Evolutionary conservation across 2,797 vertebrate species (phyloP).

Genomic region (Syngnathus acus): DNA sequence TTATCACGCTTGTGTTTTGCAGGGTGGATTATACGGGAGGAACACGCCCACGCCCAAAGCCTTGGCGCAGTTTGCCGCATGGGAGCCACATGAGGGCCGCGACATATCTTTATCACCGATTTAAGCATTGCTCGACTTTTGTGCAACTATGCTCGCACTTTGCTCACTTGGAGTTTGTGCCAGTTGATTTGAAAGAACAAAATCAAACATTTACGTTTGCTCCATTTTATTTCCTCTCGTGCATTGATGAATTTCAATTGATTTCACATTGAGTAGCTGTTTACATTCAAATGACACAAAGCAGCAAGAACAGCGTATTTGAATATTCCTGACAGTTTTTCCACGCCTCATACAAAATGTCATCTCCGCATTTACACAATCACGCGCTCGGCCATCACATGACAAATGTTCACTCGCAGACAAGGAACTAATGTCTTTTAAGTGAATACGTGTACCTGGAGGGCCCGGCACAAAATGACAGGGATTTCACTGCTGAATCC

Average conservation of each 20-base stretch:
- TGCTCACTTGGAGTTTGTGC: too few relatives aligned
- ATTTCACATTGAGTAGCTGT: background rate
- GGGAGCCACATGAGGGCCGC: background rate
- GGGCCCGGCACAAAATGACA: conserved; percentile 68
- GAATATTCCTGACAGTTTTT: background rate
- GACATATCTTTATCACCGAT: too few relatives aligned
- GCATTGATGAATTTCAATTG: background rate
- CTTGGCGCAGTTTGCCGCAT: background rate
- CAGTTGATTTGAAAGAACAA: too few relatives aligned
- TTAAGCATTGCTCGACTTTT: too few relatives aligned
- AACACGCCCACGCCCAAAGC: background rate
- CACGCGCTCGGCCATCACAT: conserved; percentile 4
- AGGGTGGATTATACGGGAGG: conserved; percentile 4
- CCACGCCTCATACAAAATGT: conserved; percentile 19
- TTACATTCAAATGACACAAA: background rate
- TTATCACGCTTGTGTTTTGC: conserved; percentile 18
- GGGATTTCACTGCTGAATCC: conserved; percentile 72
- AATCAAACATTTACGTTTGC: too few relatives aligned
- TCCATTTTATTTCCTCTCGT: background rate
- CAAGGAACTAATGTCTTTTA: conserved; percentile 41
- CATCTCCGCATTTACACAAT: conserved; percentile 17
- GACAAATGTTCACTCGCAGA: conserved; percentile 18
- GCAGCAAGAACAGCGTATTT: background rate
- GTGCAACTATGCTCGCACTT: too few relatives aligned
- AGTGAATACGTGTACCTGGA: conserved; percentile 55